These are phyloP conservation scores for Lineus longissimus DNA, from an alignment of 1,140 invertebrate species.

Conservation along the genomic window DNA sequence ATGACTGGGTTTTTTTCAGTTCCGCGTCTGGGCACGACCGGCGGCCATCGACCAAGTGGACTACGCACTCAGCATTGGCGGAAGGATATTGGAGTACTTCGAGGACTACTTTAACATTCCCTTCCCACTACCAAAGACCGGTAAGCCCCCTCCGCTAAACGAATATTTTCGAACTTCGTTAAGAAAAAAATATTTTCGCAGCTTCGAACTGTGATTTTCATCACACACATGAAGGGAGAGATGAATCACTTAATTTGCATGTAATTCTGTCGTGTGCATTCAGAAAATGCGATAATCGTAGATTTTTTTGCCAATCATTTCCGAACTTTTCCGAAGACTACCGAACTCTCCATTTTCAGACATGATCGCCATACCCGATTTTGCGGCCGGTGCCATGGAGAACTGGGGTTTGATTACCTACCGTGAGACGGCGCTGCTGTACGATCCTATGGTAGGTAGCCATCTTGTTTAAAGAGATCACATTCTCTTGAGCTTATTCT, in stretches of 20 bases:
- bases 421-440: conserved; percentile 78
- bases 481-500: too few species aligned
- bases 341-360: conserved; percentile 59
- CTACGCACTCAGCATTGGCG: conserved; percentile 40
- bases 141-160: conserved; percentile 18
- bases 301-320: too few species aligned
- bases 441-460: conserved; percentile 56
- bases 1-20: conserved; percentile 31
- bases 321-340: background rate
- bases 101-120: conserved; percentile 50
- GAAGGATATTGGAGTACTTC: conserved; percentile 46
- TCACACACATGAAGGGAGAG: too few species aligned
- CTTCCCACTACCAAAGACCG: conserved; percentile 47
- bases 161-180: too few species aligned
- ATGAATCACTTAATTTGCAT: too few species aligned
- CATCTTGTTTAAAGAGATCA: too few species aligned
- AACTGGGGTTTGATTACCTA: conserved; percentile 89
- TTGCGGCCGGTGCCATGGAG: conserved; percentile 92
- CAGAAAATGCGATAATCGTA: too few species aligned
- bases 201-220: too few species aligned
- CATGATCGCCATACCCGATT: conserved; percentile 90
- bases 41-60: conserved; percentile 34
- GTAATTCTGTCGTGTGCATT: too few species aligned
- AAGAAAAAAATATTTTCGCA: too few species aligned
- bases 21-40: conserved; percentile 36